Base-by-base conservation (phyloP, 2,888 invertebrate species). In the Chrysina gloriosa region DNA sequence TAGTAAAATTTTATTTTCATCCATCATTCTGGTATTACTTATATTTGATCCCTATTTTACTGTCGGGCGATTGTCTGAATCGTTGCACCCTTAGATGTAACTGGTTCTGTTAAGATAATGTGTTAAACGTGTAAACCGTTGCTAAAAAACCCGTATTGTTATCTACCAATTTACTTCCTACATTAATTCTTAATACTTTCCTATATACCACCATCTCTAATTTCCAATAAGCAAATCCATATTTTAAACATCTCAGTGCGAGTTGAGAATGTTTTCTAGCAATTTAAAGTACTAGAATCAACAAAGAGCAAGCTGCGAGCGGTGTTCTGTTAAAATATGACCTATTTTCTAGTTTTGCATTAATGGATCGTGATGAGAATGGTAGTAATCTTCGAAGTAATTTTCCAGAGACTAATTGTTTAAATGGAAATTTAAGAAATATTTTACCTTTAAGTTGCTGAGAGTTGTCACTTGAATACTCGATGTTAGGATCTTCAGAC, bases 401-500 rank as follows among this genome's bases (percentile, higher is more conserved):
- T 70, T 71, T 69, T 68, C 58, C 36, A 31, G 21, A 58, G 69
- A 64, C 66, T 72, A 72, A 72, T 70, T 72, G 70, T 67, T 72
- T 67, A 72, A 72, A 72, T 70, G 72, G 68, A 66, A 64, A 70
- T 68, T 54, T 63, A 54, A 45, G 68, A 58, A 67, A 61, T 67
- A 61, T 61, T 48, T 58, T 67, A 67, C 34, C 50, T 48, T 61
- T 58, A 67, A 61, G 47, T 31, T 56, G 48, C 58, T 23, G 61
- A n/a, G 39, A 11, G 66, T 56, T 58, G 45, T 27, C 56, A 61
- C 34, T 50, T 23, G 61, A 58, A 36, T 58, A n/a, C n/a, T 2
- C 27, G 27, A 27, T 45, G 58, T 9, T 25, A 14, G 14, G 58
- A 58, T 58, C 25, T 36, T 58, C 39, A 39, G 39, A 31, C 25